phyloP scores from a whole-genome alignment of 2,888 invertebrate genomes.

The Pseudococcus viburni region DNA sequence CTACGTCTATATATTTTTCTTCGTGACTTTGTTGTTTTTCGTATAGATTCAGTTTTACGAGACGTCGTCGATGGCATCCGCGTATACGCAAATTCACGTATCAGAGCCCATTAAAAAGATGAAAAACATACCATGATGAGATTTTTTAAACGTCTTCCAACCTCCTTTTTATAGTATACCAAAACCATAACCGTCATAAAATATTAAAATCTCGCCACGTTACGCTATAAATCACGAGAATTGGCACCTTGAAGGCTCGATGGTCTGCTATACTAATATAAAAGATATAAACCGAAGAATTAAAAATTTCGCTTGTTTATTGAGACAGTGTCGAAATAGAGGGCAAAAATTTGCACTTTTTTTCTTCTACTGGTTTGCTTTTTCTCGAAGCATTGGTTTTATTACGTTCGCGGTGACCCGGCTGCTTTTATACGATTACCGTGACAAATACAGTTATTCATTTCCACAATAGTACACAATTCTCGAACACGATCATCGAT shows the following conservation, averaged over 20 bases:
- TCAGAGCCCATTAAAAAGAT: background rate
- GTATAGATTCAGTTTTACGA: background rate
- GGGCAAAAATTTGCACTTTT: background rate
- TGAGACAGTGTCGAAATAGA: background rate
- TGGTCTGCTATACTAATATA: background rate
- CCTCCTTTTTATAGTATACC: background rate
- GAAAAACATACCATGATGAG: background rate
- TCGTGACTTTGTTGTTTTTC: background rate
- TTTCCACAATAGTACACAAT: constrained; percentile 17
- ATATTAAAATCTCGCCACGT: constrained; percentile 7
- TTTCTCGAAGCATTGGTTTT: background rate
- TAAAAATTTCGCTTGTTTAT: constrained; percentile 5
- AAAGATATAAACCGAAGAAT: background rate
- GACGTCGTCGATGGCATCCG: background rate
- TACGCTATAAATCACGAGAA: constrained; percentile 3
- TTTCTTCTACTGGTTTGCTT: background rate
- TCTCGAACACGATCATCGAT: constrained; percentile 17
- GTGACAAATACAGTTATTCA: constrained; percentile 36
- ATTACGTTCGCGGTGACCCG: background rate
- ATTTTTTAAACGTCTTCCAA: background rate
- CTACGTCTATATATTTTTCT: background rate
- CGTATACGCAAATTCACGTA: background rate
- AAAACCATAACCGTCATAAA: constrained; percentile 5
- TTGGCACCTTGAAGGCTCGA: background rate
- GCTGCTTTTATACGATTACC: constrained; percentile 24